These are phyloP conservation scores for Anguilla pacifica DNA, from an alignment of 2,797 vertebrate genomes.

Conservation along the genomic window DNA sequence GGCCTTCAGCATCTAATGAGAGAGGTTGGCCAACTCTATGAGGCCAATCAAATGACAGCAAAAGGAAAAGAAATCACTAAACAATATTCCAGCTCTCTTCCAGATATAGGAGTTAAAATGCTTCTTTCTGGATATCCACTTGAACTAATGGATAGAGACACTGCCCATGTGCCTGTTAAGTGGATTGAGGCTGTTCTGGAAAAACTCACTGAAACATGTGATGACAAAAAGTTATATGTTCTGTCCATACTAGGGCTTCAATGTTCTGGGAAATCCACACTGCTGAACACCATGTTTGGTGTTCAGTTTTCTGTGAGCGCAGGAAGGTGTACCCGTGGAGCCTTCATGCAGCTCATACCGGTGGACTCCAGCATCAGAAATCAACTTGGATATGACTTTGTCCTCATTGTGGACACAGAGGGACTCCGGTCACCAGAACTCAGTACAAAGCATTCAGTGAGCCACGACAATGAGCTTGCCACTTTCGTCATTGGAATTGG, in stretches of 20 bases:
- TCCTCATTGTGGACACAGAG: no score
- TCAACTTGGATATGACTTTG: conserved; percentile 55
- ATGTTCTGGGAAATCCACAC: conserved; percentile 41
- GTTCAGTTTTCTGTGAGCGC: no score
- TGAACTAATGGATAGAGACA: conserved; percentile 43
- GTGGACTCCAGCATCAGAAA: conserved; percentile 34
- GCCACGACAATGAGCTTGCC: no score
- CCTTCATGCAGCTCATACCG: conserved; percentile 63
- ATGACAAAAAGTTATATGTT: conserved; percentile 31
- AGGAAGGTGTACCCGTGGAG: conserved; percentile 49
- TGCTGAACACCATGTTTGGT: neutral
- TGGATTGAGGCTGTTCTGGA: conserved; percentile 39
- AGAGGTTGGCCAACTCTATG: no score
- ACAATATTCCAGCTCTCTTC: conserved; percentile 8
- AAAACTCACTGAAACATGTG: conserved; percentile 19
- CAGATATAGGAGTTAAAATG: conserved; percentile 31
- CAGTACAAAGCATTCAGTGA: no score
- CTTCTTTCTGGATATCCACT: conserved; percentile 33
- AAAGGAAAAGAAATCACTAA: neutral
- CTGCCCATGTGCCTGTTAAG: conserved; percentile 30
- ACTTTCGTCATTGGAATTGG: no score
- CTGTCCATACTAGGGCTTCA: conserved; percentile 40
- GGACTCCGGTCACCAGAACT: no score
- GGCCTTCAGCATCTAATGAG: conserved; percentile 20
- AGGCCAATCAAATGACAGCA: neutral